Evolutionary conservation across 2,888 invertebrate genomes (phyloP), one percentile per base, ranked within the genome.

Genomic region (Idaea straminata): DNA sequence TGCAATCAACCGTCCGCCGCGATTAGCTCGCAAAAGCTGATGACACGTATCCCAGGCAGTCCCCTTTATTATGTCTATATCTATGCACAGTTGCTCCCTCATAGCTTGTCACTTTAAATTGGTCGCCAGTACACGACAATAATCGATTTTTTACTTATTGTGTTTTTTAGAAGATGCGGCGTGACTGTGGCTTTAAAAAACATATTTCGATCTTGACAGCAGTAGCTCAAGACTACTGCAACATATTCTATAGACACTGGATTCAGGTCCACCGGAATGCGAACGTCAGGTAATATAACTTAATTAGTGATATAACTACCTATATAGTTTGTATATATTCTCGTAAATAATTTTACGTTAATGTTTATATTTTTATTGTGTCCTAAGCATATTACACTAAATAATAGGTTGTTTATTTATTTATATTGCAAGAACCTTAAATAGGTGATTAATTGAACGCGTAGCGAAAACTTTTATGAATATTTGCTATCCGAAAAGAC

Each of bases 21-120:
- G 87, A 89, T 90, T 90, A 91, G 88, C 88, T 84, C 72, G 74
- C 85, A 83, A 83, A 80, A 82, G 79, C 82, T 82, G 83, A 82
- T 81, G 84, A 86, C 91, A 91, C 88, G 89, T 84, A 78, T 47
- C 5, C 47, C 13, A 47, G 47, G 47, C 47, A 71, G 74, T 72
- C 78, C 74, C 79, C 81, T 81, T 82, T 85, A 85, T 83, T 85
- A 83, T 83, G 83, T 82, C 81, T 83, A 79, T 83, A 78, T 84
- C 13, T 47, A 47, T 47, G 47, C 47, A 47, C 7, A 7, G 47
- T 10, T 7, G 82, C 81, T 79, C 69, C 75, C 68, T 74, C 80
- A 79, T 75, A 77, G 79, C 84, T 86, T 86, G 87, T 88, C 88
- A 87, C 85, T 89, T 88, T 86, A 87, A 88, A 89, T 88, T 88